Evolutionary conservation across 1,140 invertebrate genomes (phyloP).

Genomic region (Arion vulgaris): DNA sequence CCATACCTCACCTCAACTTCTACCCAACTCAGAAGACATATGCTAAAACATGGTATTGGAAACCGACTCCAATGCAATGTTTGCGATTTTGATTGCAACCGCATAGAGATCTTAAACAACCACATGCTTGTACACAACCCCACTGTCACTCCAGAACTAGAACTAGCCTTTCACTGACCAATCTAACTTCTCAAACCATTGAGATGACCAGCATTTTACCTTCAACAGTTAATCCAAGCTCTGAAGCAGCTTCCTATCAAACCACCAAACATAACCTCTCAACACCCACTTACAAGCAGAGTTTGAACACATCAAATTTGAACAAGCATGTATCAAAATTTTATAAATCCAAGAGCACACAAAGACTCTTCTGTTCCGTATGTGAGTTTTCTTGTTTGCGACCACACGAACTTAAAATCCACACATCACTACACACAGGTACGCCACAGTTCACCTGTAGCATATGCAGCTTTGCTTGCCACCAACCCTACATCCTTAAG

Average conservation of each 20-base stretch:
- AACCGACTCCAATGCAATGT: not conserved
- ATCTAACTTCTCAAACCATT: too few relatives aligned
- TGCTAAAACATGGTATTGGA: not conserved
- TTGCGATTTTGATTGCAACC: slow-evolving; percentile 4
- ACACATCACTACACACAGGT: slow-evolving; percentile 7
- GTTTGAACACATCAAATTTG: not conserved
- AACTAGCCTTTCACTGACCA: too few relatives aligned
- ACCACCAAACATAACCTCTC: not conserved
- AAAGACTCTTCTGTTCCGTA: not conserved
- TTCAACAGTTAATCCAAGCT: not conserved
- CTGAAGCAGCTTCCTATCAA: not conserved
- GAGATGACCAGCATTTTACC: not conserved
- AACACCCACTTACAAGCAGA: not conserved
- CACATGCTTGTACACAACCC: not conserved
- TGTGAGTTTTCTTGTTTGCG: slow-evolving; percentile 17
- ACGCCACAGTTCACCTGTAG: not conserved
- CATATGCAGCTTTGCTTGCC: not conserved
- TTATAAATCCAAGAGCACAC: not conserved
- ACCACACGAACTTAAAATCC: slow-evolving; percentile 12
- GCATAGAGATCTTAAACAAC: not conserved
- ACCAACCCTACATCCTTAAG: not conserved
- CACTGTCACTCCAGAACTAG: not conserved
- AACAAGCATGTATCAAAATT: not conserved
- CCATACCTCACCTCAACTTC: not conserved
- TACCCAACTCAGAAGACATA: not conserved